Percentiles rank a stretch among this genome's conserved stretches.
These are phyloP conservation scores for Meteorus sp. DNA, from an alignment of 1,140 invertebrate species.

Conservation along the genomic window DNA sequence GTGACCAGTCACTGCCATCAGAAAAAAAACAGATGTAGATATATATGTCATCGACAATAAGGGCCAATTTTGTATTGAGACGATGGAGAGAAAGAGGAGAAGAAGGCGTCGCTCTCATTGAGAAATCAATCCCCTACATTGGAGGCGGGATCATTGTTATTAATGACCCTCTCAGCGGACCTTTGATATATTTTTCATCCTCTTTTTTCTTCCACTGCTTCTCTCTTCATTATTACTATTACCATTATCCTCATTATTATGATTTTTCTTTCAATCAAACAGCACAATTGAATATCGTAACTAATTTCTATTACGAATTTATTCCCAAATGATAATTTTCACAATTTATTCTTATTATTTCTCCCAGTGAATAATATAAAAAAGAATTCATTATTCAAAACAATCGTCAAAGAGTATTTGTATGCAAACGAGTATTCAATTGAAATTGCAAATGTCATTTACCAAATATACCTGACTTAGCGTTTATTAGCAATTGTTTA, in stretches of 20 bases:
- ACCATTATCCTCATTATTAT: no score
- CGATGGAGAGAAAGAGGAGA: background rate
- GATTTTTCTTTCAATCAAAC: no score
- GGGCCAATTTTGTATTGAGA: conserved; percentile 10
- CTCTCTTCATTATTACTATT: background rate
- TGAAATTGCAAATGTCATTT: conserved; percentile 25
- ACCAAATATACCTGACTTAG: no score
- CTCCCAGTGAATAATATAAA: no score
- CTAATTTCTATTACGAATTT: conserved; percentile 6
- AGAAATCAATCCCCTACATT: conserved; percentile 5
- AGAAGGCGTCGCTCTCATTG: background rate
- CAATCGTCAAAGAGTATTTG: background rate
- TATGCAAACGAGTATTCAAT: conserved; percentile 17
- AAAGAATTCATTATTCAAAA: background rate
- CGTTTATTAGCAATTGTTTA: no score
- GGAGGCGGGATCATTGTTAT: conserved; percentile 4
- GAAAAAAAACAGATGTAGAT: no score
- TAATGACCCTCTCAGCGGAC: background rate
- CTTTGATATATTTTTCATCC: background rate
- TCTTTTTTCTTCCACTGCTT: background rate
- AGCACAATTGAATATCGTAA: background rate
- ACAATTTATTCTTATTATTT: no score
- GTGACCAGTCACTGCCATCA: background rate
- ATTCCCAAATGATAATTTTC: no score
- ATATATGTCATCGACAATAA: conserved; percentile 8